Evolutionary conservation across 2,113 vertebrate species (phyloP).

Genomic region (Hassar affinis): DNA sequence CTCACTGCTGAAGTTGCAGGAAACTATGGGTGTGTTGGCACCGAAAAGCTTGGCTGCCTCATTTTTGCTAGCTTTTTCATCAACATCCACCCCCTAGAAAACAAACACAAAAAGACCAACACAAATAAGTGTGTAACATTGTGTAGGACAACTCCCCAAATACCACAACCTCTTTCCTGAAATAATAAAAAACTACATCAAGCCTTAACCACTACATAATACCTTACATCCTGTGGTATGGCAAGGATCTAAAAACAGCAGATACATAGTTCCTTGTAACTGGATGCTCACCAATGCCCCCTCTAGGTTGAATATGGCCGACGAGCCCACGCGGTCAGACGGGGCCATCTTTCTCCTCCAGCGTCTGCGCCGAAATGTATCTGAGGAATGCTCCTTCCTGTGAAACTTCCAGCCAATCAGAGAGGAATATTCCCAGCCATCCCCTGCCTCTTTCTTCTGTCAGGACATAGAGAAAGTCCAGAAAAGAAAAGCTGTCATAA

Average conservation of each 20-base stretch:
- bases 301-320: constrained; percentile 93
- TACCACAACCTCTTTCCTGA: neutral
- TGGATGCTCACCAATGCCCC: constrained; percentile 85
- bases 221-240: neutral
- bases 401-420: constrained; percentile 98
- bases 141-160: neutral
- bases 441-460: constrained; percentile 72
- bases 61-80: constrained; percentile 78
- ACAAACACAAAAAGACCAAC: constrained; percentile 23
- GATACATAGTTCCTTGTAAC: neutral
- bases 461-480: neutral
- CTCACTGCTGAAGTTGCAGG: constrained; percentile 89
- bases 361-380: constrained; percentile 88
- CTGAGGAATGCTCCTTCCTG: constrained; percentile 86
- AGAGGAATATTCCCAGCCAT: constrained; percentile 96
- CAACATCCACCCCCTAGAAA: constrained; percentile 83
- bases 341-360: constrained; percentile 96
- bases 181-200: neutral
- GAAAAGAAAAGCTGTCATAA: neutral
- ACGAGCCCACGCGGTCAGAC: constrained; percentile 81
- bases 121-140: neutral
- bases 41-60: constrained; percentile 82
- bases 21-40: constrained; percentile 92
- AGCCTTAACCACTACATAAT: neutral
- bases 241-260: neutral